phyloP scores from a whole-genome alignment of 2,888 invertebrate genomes.

The Galerucella nymphaeae region DNA sequence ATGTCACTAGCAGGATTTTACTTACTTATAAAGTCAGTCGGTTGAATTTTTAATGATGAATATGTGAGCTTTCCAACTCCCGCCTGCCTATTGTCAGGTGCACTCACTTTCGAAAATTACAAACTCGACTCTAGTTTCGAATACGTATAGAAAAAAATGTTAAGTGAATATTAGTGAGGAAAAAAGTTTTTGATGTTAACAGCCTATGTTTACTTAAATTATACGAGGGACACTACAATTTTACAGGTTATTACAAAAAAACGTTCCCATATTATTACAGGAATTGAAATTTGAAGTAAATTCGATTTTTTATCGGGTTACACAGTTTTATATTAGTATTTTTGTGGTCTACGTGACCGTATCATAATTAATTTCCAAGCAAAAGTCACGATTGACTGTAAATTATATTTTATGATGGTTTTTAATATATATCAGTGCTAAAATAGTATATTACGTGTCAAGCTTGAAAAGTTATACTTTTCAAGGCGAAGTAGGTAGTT shows the following conservation, averaged over 20 bases:
- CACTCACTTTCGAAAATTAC: constrained; percentile 3
- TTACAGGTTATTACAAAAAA: too few species aligned
- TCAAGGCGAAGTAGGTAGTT: too few species aligned
- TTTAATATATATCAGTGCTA: background rate
- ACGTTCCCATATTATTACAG: too few species aligned
- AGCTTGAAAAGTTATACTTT: too few species aligned
- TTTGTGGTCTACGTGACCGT: background rate
- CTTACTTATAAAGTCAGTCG: constrained; percentile 1
- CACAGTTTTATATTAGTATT: too few species aligned
- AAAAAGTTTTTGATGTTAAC: too few species aligned
- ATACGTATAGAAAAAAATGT: background rate
- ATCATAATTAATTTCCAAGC: background rate
- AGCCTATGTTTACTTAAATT: too few species aligned
- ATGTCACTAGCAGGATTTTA: background rate
- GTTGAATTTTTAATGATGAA: constrained; percentile 9
- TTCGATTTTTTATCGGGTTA: too few species aligned
- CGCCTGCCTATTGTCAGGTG: background rate
- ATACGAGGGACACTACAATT: too few species aligned
- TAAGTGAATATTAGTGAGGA: background rate
- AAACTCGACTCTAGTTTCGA: background rate
- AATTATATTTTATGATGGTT: background rate
- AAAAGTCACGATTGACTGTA: background rate
- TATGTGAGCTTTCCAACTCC: background rate
- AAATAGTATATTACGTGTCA: background rate
- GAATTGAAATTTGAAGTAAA: too few species aligned